phyloP scores from a whole-genome alignment of 2,113 vertebrate genomes.

The Picathartes gymnocephalus region DNA sequence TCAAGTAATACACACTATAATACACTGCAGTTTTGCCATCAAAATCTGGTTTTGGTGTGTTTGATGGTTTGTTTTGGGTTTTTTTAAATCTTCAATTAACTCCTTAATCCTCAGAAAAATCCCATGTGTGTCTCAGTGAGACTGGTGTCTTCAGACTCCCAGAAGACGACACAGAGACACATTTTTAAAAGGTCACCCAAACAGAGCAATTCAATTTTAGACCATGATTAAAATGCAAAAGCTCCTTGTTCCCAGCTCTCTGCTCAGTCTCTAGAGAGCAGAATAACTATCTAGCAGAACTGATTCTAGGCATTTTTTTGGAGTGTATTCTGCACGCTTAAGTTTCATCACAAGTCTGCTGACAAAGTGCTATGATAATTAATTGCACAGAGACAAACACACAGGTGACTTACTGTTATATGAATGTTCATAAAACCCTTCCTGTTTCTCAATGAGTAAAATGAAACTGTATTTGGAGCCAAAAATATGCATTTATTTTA shows the following conservation, averaged over 20 bases:
- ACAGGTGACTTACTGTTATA: background rate
- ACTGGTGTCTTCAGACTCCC: background rate
- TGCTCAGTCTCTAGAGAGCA: background rate
- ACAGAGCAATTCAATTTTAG: background rate
- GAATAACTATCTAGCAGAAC: background rate
- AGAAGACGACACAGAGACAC: background rate
- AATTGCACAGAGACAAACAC: background rate
- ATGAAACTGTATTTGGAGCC: background rate
- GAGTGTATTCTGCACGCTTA: background rate
- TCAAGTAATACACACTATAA: background rate
- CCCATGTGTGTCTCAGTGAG: background rate
- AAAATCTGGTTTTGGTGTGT: background rate
- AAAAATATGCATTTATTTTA: conserved; percentile 14
- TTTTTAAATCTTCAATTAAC: background rate
- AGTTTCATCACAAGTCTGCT: background rate
- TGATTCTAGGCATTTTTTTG: background rate
- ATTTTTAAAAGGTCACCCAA: conserved; percentile 22
- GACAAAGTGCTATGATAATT: conserved; percentile 17
- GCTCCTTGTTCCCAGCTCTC: background rate
- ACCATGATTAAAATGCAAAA: conserved; percentile 15
- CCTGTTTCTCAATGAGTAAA: background rate
- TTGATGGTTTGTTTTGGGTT: background rate
- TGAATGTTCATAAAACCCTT: background rate
- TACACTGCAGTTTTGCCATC: background rate
- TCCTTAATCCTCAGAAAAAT: conserved; percentile 10